Percentiles rank a stretch among this genome's conserved stretches.
Conservation (phyloP, 2,797 vertebrate genomes). For the Atherinosoma microstoma region DNA sequence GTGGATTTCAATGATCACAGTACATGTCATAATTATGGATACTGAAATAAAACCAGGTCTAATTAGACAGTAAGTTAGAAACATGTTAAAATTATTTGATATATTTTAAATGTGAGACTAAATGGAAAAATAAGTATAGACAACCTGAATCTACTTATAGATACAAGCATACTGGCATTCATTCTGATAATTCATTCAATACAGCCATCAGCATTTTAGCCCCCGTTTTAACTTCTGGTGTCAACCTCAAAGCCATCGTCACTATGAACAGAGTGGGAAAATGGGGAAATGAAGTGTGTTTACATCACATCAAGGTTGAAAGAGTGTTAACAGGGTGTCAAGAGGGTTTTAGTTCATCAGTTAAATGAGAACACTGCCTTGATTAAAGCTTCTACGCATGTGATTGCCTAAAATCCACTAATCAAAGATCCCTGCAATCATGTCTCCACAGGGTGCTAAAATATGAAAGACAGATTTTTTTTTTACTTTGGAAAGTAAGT, state of each 20-base stretch:
- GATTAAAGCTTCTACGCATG: slow-evolving; percentile 41
- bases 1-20: no score
- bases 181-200: background rate
- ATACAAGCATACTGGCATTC: background rate
- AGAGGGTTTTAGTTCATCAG: slow-evolving; percentile 39
- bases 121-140: background rate
- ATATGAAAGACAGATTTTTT: slow-evolving; percentile 20
- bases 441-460: slow-evolving; percentile 27
- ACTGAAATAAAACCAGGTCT: slow-evolving; percentile 13
- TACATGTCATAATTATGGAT: no score
- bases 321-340: slow-evolving; percentile 23
- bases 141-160: background rate
- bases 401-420: slow-evolving; percentile 26
- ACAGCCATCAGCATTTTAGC: background rate
- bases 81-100: background rate
- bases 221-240: background rate
- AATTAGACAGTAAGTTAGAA: slow-evolving; percentile 3
- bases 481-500: slow-evolving; percentile 24
- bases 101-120: background rate
- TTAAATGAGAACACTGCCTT: slow-evolving; percentile 41
- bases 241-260: background rate
- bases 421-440: slow-evolving; percentile 58
- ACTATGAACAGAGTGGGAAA: background rate
- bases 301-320: slow-evolving; percentile 14
- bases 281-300: slow-evolving; percentile 10